These are phyloP conservation scores for Spheniscus mendiculus DNA, from an alignment of 2,113 vertebrate genomes.

Conservation along the genomic window DNA sequence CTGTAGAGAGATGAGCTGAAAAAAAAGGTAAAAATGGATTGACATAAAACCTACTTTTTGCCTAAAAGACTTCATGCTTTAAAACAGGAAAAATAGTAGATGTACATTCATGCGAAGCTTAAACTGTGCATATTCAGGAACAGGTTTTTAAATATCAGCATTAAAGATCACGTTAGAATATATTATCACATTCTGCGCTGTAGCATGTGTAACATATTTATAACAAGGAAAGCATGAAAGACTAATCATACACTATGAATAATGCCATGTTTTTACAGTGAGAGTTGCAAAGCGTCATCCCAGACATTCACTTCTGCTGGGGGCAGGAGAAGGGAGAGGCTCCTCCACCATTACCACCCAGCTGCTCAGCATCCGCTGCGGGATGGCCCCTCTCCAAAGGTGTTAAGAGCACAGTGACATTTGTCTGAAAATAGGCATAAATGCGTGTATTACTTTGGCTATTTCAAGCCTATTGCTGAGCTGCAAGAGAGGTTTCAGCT, in stretches of 20 bases:
- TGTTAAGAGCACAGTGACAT: fast-evolving
- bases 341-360: neutral
- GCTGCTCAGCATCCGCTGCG: neutral
- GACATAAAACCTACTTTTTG: neutral
- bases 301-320: conserved; percentile 28
- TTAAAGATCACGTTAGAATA: conserved; percentile 74
- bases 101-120: conserved; percentile 3
- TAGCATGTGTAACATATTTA: conserved; percentile 65
- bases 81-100: neutral
- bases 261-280: conserved; percentile 7
- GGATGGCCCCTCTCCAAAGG: neutral
- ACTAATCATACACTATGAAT: conserved; percentile 26
- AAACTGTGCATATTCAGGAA: conserved; percentile 52
- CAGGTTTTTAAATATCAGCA: conserved; percentile 76
- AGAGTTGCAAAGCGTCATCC: neutral
- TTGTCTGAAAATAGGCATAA: neutral
- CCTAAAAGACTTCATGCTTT: neutral
- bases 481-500: neutral
- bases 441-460: fast-evolving
- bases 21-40: neutral
- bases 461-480: neutral
- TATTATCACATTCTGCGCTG: conserved; percentile 66
- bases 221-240: conserved; percentile 58
- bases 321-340: neutral
- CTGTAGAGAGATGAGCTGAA: neutral